Base-by-base conservation (phyloP, 2,113 vertebrate genomes). In the Lagopus leucura region DNA sequence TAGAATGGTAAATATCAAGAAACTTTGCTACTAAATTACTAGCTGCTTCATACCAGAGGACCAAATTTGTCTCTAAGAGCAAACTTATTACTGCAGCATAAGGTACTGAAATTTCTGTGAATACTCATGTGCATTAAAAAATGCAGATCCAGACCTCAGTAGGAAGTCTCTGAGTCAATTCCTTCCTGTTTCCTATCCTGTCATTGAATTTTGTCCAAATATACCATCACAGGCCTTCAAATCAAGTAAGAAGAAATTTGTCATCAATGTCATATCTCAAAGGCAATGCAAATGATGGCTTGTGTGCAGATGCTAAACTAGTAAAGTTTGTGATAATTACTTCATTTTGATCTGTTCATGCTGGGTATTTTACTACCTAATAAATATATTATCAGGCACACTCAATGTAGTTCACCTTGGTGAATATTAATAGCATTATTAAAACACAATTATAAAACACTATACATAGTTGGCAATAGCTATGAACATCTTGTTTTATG, bases 401-500 rank as follows among this genome's bases (percentile, higher is more conserved):
- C 13, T 89, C 36, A 70, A 21, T 3, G 2, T 1, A 0, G 17
- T 13, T 93, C 71, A 90, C 50, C n/a, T 84, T 81, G 48, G 18
- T 89, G 74, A 88, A 95, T 93, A 94, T 87, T 92, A 89, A 93
- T 84, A 93, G 8, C 52, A 27, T 69, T 87, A 90, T 95, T 93
- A 90, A 94, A 94, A 86, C 21, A 63, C 30, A 79, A 90, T 85
- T 92, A 67, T 30, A 67, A 65, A 73, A 64, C 47, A 63, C 3
- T 7, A 48, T 69, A 48, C 24, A 36, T 40, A 72, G 38, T 12
- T 70, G 36, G 10, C 69, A 94, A 89, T 76, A 95, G 40, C 15
- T 81, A 70, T 20, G 67, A 87, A 67, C 40, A 85, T 9, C 7
- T 79, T 75, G 54, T 48, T 91, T 88, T 77, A 72, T 10, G 52